Base-by-base conservation (phyloP, 2,113 vertebrate genomes). In the Chaetops frenatus region DNA sequence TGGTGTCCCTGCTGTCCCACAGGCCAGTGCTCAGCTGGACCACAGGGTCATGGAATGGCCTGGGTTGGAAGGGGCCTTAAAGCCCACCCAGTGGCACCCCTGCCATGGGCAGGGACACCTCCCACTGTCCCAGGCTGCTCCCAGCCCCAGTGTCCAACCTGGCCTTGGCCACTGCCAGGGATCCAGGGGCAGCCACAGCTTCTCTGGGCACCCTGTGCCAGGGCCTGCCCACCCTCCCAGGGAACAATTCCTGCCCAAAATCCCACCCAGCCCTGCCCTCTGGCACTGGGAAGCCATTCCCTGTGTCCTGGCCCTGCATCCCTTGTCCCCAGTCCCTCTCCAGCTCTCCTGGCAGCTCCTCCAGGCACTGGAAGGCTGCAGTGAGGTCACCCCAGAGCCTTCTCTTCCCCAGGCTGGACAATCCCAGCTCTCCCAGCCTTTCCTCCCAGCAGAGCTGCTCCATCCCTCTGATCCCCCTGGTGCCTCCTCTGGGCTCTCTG, bases 231-330 rank as follows among this genome's bases (percentile, higher is more conserved):
- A 44, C 64, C 72, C 45, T 78, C 3, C 1, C 64, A 47, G 56
- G 19, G 10, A n/a, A 4, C 5, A 53, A 62, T 73, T 42, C 42
- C 42, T 42, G 42, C 42, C 42, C 42, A 42, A 42, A 15, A 13
- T 42, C 42, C 42, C 42, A 42, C 42, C 42, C 42, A 42, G 2
- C 70, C 70, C 53, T 57, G 70, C 70, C 22, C 36, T 54, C 4
- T 54, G 58, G 6, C 50, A 64, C 0, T 38, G 29, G 8, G 7
- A 67, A 50, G 36, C 72, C 62, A 51, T 77, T 87, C 56, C 84
- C 65, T 35, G 35, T 1, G 1, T 62, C 23, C 48, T 70, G 33
- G n/a, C 64, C 22, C 54, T 77, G 14, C 12, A 23, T 0, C 0
- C 73, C 54, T 28, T 78, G 54, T 51, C 8, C 23, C 20, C 8